A percentile compares a stretch with the other conserved stretches of the same genome.
Evolutionary conservation across 1,140 invertebrate species (phyloP).

Genomic region (Pogonomyrmex californicus): DNA sequence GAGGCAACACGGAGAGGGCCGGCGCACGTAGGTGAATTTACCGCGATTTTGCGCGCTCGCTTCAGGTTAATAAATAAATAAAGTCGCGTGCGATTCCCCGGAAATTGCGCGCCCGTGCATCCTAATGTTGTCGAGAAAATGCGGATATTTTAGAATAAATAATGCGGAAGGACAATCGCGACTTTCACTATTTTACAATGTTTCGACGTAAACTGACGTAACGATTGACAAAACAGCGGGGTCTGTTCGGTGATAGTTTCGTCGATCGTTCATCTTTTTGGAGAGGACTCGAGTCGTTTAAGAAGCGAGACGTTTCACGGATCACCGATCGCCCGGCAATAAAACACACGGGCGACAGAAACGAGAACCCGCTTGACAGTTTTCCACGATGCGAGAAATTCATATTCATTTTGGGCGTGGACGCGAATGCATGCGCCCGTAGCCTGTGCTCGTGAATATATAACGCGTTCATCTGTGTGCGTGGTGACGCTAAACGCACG

Average conservation of each 20-base stretch:
- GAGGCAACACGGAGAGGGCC: neutral
- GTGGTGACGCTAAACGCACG: neutral
- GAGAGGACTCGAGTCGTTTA: constrained; percentile 13
- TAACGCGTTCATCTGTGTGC: constrained; percentile 20
- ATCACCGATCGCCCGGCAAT: constrained; percentile 48
- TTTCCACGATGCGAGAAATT: constrained; percentile 73
- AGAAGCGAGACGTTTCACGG: constrained; percentile 63
- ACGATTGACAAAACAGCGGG: neutral
- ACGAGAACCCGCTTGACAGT: constrained; percentile 71
- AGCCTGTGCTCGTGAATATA: constrained; percentile 36
- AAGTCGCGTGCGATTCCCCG: neutral
- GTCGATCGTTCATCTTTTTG: neutral
- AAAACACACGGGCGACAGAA: constrained; percentile 48
- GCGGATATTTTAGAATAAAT: neutral
- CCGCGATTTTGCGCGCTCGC: constrained; percentile 53
- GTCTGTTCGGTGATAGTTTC: neutral
- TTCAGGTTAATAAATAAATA: constrained; percentile 67
- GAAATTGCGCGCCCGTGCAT: neutral
- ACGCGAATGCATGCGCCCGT: constrained; percentile 44
- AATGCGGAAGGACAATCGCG: neutral
- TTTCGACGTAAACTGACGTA: neutral
- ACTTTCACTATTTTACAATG: neutral
- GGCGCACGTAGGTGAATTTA: constrained; percentile 45
- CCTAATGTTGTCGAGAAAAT: neutral
- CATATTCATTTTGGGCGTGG: constrained; percentile 74